Conservation (phyloP, 2,888 invertebrate species). For the Morinoia aosen region DNA sequence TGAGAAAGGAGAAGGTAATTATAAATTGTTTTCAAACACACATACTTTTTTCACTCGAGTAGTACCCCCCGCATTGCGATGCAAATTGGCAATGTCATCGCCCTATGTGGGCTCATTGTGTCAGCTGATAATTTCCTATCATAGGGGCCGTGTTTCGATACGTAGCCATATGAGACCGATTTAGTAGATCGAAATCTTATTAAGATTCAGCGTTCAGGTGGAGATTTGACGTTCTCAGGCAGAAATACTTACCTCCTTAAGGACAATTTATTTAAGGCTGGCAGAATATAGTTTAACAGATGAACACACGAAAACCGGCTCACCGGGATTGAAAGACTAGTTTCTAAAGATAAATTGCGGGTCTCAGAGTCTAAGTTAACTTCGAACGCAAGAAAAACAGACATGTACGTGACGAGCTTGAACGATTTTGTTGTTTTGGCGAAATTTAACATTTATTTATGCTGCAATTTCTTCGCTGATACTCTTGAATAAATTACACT, state of each 20-base stretch:
- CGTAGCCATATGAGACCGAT: neutral
- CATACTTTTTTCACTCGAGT: neutral
- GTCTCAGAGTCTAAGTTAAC: no score
- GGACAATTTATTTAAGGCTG: no score
- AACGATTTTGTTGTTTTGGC: neutral
- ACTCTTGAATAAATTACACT: neutral
- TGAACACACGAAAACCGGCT: no score
- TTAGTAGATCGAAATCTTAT: neutral
- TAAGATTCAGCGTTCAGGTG: neutral
- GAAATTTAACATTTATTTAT: neutral
- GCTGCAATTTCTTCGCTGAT: no score
- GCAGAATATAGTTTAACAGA: no score
- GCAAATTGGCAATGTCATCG: neutral
- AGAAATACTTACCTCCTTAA: no score
- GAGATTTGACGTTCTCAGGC: neutral
- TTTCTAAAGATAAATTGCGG: neutral
- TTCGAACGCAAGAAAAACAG: no score
- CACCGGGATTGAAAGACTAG: neutral
- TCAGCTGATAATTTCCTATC: neutral
- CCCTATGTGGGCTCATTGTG: neutral
- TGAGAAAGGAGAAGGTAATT: no score
- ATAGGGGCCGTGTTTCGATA: neutral
- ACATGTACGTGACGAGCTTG: neutral
- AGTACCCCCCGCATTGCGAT: neutral
- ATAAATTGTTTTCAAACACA: no score